Evolutionary conservation across 1,140 invertebrate genomes (phyloP).

Genomic region (Ganaspis sp.): DNA sequence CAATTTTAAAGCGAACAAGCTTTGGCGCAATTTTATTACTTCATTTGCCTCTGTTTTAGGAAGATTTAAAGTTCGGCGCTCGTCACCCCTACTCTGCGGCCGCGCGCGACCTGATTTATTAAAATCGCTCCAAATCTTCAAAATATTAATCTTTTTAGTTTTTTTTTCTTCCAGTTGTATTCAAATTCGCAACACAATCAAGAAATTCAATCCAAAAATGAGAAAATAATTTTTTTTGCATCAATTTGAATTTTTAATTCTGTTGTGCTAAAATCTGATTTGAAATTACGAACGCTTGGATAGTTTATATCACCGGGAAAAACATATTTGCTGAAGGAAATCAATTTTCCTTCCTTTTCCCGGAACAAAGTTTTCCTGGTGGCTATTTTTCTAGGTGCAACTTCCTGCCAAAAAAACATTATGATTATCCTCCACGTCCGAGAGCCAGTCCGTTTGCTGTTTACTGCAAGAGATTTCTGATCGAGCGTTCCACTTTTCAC

Average conservation of each 20-base stretch:
- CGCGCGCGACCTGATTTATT: too few relatives aligned
- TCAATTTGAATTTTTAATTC: slow-evolving; percentile 8
- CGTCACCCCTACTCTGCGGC: too few relatives aligned
- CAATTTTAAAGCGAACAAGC: too few relatives aligned
- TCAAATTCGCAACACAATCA: too few relatives aligned
- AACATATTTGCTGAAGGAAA: slow-evolving; percentile 25
- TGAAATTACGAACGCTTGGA: not conserved
- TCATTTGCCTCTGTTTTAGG: too few relatives aligned
- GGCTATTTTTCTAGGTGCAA: not conserved
- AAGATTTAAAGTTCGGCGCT: too few relatives aligned
- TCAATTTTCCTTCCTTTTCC: slow-evolving; percentile 4
- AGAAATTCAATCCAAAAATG: too few relatives aligned
- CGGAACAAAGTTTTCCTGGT: slow-evolving; percentile 5
- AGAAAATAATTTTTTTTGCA: too few relatives aligned
- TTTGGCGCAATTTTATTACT: too few relatives aligned
- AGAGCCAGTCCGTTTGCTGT: not conserved
- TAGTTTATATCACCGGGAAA: slow-evolving; percentile 6
- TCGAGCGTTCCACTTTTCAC: slow-evolving; percentile 19
- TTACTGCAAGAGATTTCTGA: slow-evolving; percentile 22
- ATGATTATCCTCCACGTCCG: not conserved
- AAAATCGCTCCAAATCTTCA: too few relatives aligned
- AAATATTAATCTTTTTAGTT: too few relatives aligned
- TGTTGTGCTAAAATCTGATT: slow-evolving; percentile 5
- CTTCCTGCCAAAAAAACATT: not conserved
- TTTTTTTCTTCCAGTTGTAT: not conserved